Evolutionary conservation across 1,140 invertebrate species (phyloP).

Genomic region (Hesperophylax magnus): DNA sequence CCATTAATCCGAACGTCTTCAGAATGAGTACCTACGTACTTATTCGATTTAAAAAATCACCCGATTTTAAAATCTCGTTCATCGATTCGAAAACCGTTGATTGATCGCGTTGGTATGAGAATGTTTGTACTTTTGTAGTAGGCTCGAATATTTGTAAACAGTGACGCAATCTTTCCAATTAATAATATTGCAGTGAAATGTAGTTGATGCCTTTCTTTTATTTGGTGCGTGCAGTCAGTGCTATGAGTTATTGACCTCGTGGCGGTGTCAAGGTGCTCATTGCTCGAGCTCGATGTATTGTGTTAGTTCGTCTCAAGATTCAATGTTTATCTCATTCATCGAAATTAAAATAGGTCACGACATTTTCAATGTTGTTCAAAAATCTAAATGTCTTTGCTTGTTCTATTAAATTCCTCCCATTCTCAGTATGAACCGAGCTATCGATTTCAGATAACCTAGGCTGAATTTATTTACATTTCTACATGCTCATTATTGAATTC

Average conservation of each 20-base stretch:
- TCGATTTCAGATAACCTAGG: conserved; percentile 19
- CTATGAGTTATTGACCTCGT: conserved; percentile 53
- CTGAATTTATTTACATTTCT: background rate
- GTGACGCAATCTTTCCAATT: conserved; percentile 43
- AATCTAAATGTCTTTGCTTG: background rate
- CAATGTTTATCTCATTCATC: conserved; percentile 2
- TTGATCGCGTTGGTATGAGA: background rate
- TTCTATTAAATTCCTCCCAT: background rate
- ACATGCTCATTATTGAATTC: too few relatives aligned
- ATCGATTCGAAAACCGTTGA: background rate
- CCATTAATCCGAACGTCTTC: conserved; percentile 27
- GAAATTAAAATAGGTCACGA: conserved; percentile 11
- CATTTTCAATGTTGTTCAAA: background rate
- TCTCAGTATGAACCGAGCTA: background rate
- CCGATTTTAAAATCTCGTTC: conserved; percentile 8
- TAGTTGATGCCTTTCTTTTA: conserved; percentile 50
- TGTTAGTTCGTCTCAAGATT: background rate
- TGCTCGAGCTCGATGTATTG: conserved; percentile 20
- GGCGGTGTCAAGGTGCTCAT: conserved; percentile 48
- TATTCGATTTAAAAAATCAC: conserved; percentile 18
- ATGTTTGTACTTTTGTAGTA: background rate
- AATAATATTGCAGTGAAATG: conserved; percentile 41
- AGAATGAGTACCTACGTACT: conserved; percentile 1
- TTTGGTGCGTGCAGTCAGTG: conserved; percentile 46
- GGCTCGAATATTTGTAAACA: conserved; percentile 30